Evolutionary conservation across 2,888 invertebrate genomes (phyloP), one percentile per base, ranked within the genome.

Genomic region (Sceliomorpha sp.): DNA sequence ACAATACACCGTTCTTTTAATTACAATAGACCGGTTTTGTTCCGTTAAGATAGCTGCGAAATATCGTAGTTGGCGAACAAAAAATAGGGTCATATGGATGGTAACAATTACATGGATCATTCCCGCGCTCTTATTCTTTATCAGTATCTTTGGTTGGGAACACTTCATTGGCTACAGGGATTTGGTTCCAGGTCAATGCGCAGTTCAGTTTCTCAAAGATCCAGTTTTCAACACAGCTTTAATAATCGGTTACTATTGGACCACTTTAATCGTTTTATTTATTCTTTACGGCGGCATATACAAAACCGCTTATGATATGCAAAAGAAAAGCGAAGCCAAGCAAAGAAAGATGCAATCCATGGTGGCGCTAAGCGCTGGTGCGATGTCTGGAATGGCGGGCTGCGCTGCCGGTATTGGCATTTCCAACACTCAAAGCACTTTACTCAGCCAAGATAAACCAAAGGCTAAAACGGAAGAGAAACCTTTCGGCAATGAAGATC

Each of bases 111-210:
- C 98, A 0, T 99, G 98, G 98, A 95, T 98, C 51, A 95, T 99
- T 77, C 99, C 99, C 39, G 96, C 97, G 0, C 89, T 98, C 59
- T 90, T 99, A 6, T 99, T 99, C 89, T 99, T 99, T 89, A 97
- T 97, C 74, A 97, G 98, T 70, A 99, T 99, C 76, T 98, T 99
- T 84, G 99, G 99, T 34, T 99, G 99, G 98, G 98, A 98, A 85
- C 97, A 98, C 88, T 99, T 99, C 84, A 95, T 97, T 37, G 98
- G 98, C 12, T 95, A 94, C 83, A 91, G 98, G 66, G 96, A 98
- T 78, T 90, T 98, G 48, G 90, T 92, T 77, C 95, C 95, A 8
- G 95, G 95, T 1, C 94, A 96, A 88, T 99, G 98, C 86, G 95
- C 96, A 56, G 98, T 99, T 9, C 98, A 99, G 89, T 99, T 99